Base-by-base conservation (phyloP, 2,888 invertebrate species). In the Cantharis lateralis region DNA sequence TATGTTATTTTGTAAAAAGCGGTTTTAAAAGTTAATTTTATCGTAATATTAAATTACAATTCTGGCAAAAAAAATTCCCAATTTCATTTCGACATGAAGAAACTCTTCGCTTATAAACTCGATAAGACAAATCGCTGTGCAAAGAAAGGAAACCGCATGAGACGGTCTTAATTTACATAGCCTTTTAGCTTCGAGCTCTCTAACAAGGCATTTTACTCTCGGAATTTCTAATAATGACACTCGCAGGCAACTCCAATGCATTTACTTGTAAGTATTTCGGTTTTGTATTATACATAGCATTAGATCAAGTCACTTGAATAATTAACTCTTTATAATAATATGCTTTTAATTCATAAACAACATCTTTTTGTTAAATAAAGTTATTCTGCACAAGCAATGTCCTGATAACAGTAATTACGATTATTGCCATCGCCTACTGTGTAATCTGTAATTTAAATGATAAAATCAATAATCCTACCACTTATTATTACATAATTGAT, bases 181-280 rank as follows among this genome's bases (percentile, higher is more conserved):
- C 64, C 18, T 66, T 66, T 66, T 66, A 66, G 64, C 64, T 66
- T 24, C 24, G 24, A 66, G 24, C 64, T 66, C 64, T 66, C 18
- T 66, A 66, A 20, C 64, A 66, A 66, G 64, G 64, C 64, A 20
- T 66, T 63, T 66, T 15, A 66, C 64, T 66, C 64, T 66, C 24
- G 64, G 64, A 66, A 66, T 66, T 66, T 66, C 16, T 66, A 66
- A 66, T 66, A 66, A 66, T 13, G 64, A 66, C 64, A 66, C 64
- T 66, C 64, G 24, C 64, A 20, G 64, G 16, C 64, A 66, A 16
- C 64, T 66, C 64, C 13, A 20, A 63, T 15, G 64, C 64, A 66
- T 66, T 66, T 66, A 66, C 64, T 66, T 20, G 64, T 66, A 24
- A 24, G 18, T 66, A 20, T 66, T 13, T 20, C 64, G 64, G 24